Conservation (phyloP, 2,113 vertebrate genomes). For the Labrus mixtus region DNA sequence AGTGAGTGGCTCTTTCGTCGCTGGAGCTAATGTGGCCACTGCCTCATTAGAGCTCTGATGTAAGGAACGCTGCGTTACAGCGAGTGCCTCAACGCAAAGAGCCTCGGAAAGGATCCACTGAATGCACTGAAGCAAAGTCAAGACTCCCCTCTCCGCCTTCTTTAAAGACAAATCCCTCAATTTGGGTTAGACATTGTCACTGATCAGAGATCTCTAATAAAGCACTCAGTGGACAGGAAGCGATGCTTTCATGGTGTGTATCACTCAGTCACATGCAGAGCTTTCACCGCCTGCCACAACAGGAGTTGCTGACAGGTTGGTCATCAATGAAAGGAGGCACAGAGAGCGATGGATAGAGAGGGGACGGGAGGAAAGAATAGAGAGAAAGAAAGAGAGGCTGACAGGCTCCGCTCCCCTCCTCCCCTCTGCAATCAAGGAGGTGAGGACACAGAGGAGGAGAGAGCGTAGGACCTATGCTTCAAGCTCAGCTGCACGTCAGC, state of each 20-base stretch:
- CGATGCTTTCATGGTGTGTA: constrained; percentile 54
- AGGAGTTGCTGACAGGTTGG: constrained; percentile 75
- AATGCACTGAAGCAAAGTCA: constrained; percentile 50
- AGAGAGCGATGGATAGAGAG: constrained; percentile 24
- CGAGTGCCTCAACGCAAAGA: constrained; percentile 50
- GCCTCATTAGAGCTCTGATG: constrained; percentile 76
- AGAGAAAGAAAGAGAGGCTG: constrained; percentile 50
- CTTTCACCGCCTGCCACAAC: constrained; percentile 58
- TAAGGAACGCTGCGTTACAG: constrained; percentile 56
- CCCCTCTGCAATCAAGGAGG: constrained; percentile 66
- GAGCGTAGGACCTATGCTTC: constrained; percentile 57
- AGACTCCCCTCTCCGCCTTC: constrained; percentile 29
- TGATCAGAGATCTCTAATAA: constrained; percentile 45
- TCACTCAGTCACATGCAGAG: constrained; percentile 56
- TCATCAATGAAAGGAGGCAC: constrained; percentile 64
- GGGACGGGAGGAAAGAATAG: constrained; percentile 25
- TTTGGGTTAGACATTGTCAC: constrained; percentile 53
- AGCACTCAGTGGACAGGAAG: constrained; percentile 43
- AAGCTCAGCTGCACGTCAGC: constrained; percentile 75
- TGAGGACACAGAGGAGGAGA: constrained; percentile 61
- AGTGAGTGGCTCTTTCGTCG: constrained; percentile 55
- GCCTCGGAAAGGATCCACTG: constrained; percentile 40
- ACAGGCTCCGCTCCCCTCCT: constrained; percentile 59
- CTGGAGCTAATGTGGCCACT: constrained; percentile 74
- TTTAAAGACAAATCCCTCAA: constrained; percentile 58